Evolutionary conservation across 2,113 vertebrate species (phyloP).

Genomic region (Camelus dromedarius): DNA sequence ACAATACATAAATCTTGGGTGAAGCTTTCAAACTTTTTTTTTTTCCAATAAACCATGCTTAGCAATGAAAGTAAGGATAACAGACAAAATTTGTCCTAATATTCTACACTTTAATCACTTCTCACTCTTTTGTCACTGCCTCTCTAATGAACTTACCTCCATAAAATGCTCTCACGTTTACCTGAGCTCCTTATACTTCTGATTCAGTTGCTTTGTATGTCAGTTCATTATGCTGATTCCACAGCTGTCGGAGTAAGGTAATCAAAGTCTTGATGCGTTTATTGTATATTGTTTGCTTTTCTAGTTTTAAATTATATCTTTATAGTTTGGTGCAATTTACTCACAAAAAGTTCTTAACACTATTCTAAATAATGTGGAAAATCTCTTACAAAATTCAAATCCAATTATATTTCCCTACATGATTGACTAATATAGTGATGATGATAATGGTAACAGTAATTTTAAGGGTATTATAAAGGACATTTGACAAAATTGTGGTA

Average conservation of each 20-base stretch:
- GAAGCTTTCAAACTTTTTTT: background rate
- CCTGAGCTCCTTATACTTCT: background rate
- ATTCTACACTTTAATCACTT: background rate
- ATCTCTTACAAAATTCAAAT: background rate
- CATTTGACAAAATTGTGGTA: background rate
- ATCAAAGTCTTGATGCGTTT: background rate
- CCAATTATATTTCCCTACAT: background rate
- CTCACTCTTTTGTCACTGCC: background rate
- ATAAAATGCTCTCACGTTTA: background rate
- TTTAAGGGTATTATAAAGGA: background rate
- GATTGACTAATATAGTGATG: background rate
- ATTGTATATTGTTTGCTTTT: background rate
- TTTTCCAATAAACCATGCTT: background rate
- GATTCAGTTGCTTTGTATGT: background rate
- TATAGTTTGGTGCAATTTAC: background rate
- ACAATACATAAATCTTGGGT: background rate
- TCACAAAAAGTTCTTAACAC: background rate
- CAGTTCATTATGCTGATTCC: background rate
- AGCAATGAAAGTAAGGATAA: background rate
- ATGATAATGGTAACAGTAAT: background rate
- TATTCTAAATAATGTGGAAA: constrained; percentile 5
- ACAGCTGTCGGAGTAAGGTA: background rate
- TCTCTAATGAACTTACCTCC: background rate
- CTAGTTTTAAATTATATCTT: background rate
- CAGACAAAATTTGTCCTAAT: background rate